phyloP scores from a whole-genome alignment of 2,113 vertebrate species.

The Ictalurus punctatus region DNA sequence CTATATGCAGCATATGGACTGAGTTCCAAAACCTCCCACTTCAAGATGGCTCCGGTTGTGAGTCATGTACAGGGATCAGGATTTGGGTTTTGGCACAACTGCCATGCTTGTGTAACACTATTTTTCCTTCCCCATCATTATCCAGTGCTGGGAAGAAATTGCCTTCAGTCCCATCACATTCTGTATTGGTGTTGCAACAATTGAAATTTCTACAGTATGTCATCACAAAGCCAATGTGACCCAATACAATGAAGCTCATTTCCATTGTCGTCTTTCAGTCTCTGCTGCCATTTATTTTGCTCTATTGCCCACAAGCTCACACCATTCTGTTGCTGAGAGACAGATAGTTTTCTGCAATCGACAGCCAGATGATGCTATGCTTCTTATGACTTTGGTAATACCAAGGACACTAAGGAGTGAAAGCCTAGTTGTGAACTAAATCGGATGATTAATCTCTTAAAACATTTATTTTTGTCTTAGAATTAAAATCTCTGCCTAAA shows the following conservation, averaged over 20 bases:
- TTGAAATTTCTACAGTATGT: not conserved
- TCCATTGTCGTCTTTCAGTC: not conserved
- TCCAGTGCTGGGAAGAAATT: constrained; percentile 26
- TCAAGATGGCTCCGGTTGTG: constrained; percentile 1
- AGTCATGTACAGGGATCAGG: constrained; percentile 4
- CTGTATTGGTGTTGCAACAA: not conserved
- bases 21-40: constrained; percentile 3
- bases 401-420: not conserved
- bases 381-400: not conserved
- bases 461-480: not conserved
- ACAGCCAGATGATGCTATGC: not conserved
- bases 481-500: not conserved
- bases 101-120: constrained; percentile 9
- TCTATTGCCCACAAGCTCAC: not conserved
- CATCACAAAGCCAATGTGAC: not conserved
- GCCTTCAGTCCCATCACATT: constrained; percentile 6
- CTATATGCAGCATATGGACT: constrained; percentile 2
- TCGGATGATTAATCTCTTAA: not conserved
- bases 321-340: constrained; percentile 19
- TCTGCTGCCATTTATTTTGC: not conserved
- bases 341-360: not conserved
- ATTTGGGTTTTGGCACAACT: constrained; percentile 17
- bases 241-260: not conserved
- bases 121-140: not conserved
- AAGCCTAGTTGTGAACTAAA: not conserved